phyloP scores from a whole-genome alignment of 2,888 invertebrate genomes.

The Callimorpha dominula region DNA sequence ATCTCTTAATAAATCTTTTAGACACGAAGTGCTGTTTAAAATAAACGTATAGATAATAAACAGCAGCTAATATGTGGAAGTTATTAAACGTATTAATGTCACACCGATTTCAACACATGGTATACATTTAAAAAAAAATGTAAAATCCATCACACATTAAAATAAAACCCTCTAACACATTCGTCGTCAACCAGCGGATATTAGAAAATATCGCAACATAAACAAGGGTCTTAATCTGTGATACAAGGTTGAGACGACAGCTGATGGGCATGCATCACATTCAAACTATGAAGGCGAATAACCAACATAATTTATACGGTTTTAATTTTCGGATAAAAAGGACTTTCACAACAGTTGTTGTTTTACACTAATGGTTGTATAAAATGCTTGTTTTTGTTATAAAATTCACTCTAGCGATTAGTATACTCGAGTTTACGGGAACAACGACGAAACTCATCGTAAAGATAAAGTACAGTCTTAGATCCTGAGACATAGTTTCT shows the following conservation, averaged over 20 bases:
- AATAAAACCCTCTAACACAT: slow-evolving; percentile 15
- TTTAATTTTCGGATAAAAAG: not conserved
- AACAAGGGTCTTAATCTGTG: slow-evolving; percentile 41
- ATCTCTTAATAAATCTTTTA: not conserved
- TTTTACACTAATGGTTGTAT: no score
- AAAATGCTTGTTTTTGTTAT: no score
- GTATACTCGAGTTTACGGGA: not conserved
- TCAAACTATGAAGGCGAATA: slow-evolving; percentile 21
- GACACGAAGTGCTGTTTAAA: slow-evolving; percentile 5
- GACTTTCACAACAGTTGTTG: not conserved
- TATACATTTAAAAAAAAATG: slow-evolving; percentile 5
- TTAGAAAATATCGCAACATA: slow-evolving; percentile 40
- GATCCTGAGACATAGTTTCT: not conserved
- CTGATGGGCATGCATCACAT: slow-evolving; percentile 32
- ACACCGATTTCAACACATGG: slow-evolving; percentile 11
- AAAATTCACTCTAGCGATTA: not conserved
- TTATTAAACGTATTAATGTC: slow-evolving; percentile 18
- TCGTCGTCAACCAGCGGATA: slow-evolving; percentile 41
- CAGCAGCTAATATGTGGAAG: not conserved
- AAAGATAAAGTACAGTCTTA: not conserved
- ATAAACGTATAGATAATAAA: slow-evolving; percentile 10
- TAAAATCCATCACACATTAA: slow-evolving; percentile 20
- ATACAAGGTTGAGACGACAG: slow-evolving; percentile 30
- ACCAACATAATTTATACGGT: slow-evolving; percentile 12
- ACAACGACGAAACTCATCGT: not conserved